These are phyloP conservation scores for Subacronicta megacephala DNA, from an alignment of 2,888 invertebrate genomes.

Conservation along the genomic window DNA sequence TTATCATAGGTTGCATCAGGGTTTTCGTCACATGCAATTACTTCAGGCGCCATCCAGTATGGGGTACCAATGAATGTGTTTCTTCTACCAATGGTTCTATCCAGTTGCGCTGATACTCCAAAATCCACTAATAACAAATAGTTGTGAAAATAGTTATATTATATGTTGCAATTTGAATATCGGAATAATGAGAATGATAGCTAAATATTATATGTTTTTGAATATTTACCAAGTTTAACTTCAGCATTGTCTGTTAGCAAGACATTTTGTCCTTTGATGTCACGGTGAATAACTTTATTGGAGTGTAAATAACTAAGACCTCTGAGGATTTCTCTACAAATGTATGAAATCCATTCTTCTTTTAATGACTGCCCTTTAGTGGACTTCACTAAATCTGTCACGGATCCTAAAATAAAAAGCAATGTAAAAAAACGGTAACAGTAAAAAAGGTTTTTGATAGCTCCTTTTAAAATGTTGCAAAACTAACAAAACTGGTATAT, in stretches of 20 bases:
- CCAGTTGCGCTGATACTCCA: conserved; percentile 99
- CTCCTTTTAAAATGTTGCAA: too few species aligned
- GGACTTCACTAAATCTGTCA: conserved; percentile 99
- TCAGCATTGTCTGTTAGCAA: conserved; percentile 99
- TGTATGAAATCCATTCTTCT: conserved; percentile 99
- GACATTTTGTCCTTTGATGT: conserved; percentile 99
- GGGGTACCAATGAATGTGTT: conserved; percentile 99
- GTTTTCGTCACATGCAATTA: conserved; percentile 99
- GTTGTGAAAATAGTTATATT: conserved; percentile 12
- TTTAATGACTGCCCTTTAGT: conserved; percentile 99
- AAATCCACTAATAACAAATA: conserved; percentile 94
- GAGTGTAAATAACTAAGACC: conserved; percentile 99
- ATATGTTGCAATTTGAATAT: conserved; percentile 3
- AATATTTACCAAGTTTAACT: conserved; percentile 96
- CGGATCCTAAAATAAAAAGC: conserved; percentile 91
- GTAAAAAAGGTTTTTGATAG: too few species aligned
- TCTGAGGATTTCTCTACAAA: conserved; percentile 98
- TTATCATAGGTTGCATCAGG: conserved; percentile 99
- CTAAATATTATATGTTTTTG: conserved; percentile 6
- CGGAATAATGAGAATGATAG: too few species aligned
- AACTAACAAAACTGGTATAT: too few species aligned
- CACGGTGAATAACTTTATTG: conserved; percentile 99
- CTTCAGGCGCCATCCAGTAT: conserved; percentile 99
- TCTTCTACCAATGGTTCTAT: conserved; percentile 99
- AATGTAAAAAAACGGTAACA: background rate